phyloP scores from a whole-genome alignment of 2,797 vertebrate genomes.

The Ambastaia sidthimunki region DNA sequence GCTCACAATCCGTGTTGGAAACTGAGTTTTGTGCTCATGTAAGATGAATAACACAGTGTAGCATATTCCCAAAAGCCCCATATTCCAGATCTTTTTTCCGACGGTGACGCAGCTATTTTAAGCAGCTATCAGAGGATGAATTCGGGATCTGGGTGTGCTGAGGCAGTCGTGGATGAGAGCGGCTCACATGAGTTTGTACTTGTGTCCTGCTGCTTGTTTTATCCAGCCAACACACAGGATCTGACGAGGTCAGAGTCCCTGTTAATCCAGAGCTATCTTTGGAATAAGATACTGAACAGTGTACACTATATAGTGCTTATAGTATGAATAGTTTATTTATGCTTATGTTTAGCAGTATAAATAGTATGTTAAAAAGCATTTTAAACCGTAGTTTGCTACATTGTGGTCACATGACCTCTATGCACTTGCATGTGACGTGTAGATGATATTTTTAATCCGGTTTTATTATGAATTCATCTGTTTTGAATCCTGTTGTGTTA shows the following conservation, averaged over 20 bases:
- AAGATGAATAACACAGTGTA: conserved; percentile 70
- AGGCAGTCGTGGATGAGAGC: conserved; percentile 34
- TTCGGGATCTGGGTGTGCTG: conserved; percentile 1
- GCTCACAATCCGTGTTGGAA: conserved; percentile 45
- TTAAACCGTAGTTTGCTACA: not conserved
- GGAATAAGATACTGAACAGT: not conserved
- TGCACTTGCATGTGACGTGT: not conserved
- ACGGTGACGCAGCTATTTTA: conserved; percentile 75
- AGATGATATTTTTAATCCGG: not conserved
- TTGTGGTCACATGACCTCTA: not conserved
- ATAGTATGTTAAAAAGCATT: not conserved
- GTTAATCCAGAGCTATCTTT: conserved; percentile 32
- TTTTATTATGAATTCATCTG: too few species aligned
- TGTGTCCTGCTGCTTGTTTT: not conserved
- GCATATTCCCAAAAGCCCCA: conserved; percentile 65
- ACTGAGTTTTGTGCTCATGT: conserved; percentile 67
- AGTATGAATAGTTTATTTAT: too few species aligned
- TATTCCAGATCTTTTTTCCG: conserved; percentile 67
- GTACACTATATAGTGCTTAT: not conserved
- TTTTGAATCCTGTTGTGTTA: too few species aligned
- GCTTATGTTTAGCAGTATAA: too few species aligned
- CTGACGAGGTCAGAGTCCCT: not conserved
- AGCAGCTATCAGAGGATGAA: conserved; percentile 65
- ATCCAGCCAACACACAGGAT: not conserved
- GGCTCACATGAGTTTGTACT: conserved; percentile 23